A percentile compares a stretch with the other conserved stretches of the same genome.
phyloP scores from a whole-genome alignment of 1,140 invertebrate species.

The Heterodera schachtii region DNA sequence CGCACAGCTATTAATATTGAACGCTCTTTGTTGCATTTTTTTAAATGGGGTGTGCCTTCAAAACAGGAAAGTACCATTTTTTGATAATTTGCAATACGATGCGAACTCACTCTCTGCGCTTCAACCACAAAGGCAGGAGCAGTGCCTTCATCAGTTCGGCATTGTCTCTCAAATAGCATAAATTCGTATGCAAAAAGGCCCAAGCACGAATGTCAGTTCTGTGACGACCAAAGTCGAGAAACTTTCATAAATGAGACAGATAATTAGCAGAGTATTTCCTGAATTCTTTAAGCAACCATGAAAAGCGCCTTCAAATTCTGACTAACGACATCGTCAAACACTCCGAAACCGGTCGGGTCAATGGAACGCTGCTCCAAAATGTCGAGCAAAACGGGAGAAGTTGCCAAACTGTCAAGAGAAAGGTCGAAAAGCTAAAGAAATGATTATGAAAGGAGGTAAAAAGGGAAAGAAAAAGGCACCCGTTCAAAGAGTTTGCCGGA shows the following conservation, averaged over 20 bases:
- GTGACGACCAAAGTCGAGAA: constrained; percentile 26
- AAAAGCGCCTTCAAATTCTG: constrained; percentile 18
- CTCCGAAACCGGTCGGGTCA: constrained; percentile 15
- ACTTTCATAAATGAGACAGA: constrained; percentile 9
- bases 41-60: no score
- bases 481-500: constrained; percentile 14
- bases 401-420: constrained; percentile 13
- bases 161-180: constrained; percentile 26
- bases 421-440: constrained; percentile 21
- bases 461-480: constrained; percentile 5
- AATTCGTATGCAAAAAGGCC: constrained; percentile 20
- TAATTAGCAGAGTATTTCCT: background rate
- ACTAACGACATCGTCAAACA: constrained; percentile 25
- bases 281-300: constrained; percentile 8
- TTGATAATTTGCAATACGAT: background rate
- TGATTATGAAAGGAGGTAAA: background rate
- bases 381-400: constrained; percentile 23
- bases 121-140: constrained; percentile 5
- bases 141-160: constrained; percentile 16
- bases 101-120: constrained; percentile 18
- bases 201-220: constrained; percentile 13
- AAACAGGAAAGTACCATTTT: no score
- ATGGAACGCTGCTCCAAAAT: constrained; percentile 25
- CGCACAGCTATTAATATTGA: no score
- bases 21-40: no score